Conservation (phyloP, 1,140 invertebrate species). For the Asbolus verrucosus region DNA sequence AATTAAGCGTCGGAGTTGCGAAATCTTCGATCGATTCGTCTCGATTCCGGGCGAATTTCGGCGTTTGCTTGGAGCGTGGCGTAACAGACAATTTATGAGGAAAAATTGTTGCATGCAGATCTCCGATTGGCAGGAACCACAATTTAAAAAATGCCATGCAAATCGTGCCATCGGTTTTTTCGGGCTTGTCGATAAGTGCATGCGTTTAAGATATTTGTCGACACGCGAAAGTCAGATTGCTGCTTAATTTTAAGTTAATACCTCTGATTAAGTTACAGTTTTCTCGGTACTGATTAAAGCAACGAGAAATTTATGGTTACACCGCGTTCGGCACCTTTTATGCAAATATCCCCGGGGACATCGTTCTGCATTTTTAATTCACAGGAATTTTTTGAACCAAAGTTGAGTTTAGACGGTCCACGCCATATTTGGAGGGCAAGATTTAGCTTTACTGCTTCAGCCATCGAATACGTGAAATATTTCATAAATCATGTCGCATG, state of each 20-base stretch:
- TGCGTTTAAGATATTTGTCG: constrained; percentile 46
- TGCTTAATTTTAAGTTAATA: constrained; percentile 54
- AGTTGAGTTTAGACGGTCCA: too few species aligned
- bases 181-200: constrained; percentile 39
- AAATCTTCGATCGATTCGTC: not conserved
- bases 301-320: not conserved
- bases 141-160: constrained; percentile 9
- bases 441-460: too few species aligned
- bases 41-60: not conserved
- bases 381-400: too few species aligned
- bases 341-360: too few species aligned
- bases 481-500: too few species aligned
- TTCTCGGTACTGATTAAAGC: constrained; percentile 46
- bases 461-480: too few species aligned
- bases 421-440: too few species aligned
- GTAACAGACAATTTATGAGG: not conserved
- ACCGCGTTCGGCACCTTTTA: too few species aligned
- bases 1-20: constrained; percentile 28
- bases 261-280: constrained; percentile 52
- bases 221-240: constrained; percentile 49
- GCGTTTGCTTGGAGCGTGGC: too few species aligned
- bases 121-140: constrained; percentile 19
- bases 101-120: constrained; percentile 33
- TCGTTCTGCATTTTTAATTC: too few species aligned
- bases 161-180: constrained; percentile 29